A percentile compares a stretch with the other conserved stretches of the same genome.
phyloP scores from a whole-genome alignment of 2,888 invertebrate genomes.

The Agelastica alni region DNA sequence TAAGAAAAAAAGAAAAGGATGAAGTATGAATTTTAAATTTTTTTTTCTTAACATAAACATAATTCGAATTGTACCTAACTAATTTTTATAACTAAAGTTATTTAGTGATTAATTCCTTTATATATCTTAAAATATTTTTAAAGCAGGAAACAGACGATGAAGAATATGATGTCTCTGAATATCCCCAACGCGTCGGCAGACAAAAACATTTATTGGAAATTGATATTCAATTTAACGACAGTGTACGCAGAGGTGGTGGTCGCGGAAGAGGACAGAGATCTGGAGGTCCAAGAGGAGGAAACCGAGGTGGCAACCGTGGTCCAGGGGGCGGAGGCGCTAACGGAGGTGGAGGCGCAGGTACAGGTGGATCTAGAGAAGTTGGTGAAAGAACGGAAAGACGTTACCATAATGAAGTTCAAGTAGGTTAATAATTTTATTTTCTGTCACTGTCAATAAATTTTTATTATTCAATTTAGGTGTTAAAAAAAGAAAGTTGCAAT shows the following conservation, averaged over 20 bases:
- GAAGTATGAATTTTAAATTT: constrained; percentile 40
- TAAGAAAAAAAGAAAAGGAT: constrained; percentile 72
- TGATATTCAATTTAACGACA: constrained; percentile 85
- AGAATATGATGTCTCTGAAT: constrained; percentile 75
- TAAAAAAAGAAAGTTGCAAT: too few species aligned
- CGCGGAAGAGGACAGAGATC: constrained; percentile 64
- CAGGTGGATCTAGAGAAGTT: constrained; percentile 4
- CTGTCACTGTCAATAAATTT: too few species aligned
- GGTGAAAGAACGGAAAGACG: constrained; percentile 37
- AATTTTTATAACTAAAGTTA: too few species aligned
- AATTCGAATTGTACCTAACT: too few species aligned
- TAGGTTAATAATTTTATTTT: constrained; percentile 11
- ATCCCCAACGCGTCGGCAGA: constrained; percentile 84
- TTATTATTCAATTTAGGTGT: too few species aligned
- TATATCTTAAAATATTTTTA: background rate
- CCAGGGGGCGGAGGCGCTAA: constrained; percentile 49
- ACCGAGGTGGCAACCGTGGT: constrained; percentile 51
- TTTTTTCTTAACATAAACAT: background rate
- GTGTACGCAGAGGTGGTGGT: constrained; percentile 70
- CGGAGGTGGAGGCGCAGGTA: constrained; percentile 26
- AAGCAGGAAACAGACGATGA: constrained; percentile 55
- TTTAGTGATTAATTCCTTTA: background rate
- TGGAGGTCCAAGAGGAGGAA: constrained; percentile 53
- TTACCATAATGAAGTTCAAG: constrained; percentile 41
- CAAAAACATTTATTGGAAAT: constrained; percentile 86